These are phyloP conservation scores for Creontiades dilutus DNA, from an alignment of 2,888 invertebrate genomes.

Conservation along the genomic window DNA sequence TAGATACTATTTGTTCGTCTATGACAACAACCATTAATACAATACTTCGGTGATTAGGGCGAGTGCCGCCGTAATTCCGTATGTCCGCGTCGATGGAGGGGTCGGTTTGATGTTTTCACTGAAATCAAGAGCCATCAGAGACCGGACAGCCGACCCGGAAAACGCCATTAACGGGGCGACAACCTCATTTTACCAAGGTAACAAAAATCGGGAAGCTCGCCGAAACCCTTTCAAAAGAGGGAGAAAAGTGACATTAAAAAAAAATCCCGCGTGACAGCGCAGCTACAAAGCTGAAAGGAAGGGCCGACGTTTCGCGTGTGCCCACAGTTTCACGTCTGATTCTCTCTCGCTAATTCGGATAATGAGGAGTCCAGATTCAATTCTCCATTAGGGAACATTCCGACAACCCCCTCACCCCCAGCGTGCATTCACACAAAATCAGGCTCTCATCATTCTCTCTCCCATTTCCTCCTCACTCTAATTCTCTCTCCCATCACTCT, in stretches of 20 bases:
- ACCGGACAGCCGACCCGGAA: background rate
- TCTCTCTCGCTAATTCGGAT: slow-evolving; percentile 35
- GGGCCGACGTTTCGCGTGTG: background rate
- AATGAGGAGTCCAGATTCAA: slow-evolving; percentile 42
- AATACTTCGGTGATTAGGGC: too few relatives aligned
- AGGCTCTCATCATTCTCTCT: too few relatives aligned
- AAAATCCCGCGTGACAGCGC: background rate
- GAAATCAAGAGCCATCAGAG: background rate
- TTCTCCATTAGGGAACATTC: slow-evolving; percentile 32
- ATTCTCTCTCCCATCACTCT: too few relatives aligned
- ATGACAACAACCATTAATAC: too few relatives aligned
- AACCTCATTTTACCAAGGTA: background rate
- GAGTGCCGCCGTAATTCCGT: too few relatives aligned
- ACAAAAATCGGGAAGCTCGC: background rate
- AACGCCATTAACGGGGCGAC: background rate
- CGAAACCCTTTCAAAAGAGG: background rate
- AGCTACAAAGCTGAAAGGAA: background rate
- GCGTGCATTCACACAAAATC: too few relatives aligned
- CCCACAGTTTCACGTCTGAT: background rate
- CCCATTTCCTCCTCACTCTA: too few relatives aligned
- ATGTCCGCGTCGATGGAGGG: too few relatives aligned
- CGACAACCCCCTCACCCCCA: background rate
- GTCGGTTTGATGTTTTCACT: too few relatives aligned
- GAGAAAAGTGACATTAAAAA: slow-evolving; percentile 5
- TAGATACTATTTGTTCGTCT: too few relatives aligned